phyloP scores from a whole-genome alignment of 2,113 vertebrate genomes.

The Pao palembangensis region DNA sequence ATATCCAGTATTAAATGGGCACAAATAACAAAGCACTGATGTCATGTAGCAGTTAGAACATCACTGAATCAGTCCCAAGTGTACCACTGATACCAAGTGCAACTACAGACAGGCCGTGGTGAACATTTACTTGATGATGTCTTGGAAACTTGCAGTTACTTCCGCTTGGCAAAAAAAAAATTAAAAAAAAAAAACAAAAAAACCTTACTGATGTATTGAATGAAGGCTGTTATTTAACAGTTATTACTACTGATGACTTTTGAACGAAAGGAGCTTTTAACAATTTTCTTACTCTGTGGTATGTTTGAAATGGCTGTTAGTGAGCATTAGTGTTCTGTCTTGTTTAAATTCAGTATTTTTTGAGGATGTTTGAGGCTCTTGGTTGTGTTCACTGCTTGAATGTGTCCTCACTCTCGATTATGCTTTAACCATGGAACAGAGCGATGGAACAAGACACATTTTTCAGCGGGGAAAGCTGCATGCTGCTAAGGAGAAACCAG shows the following conservation, averaged over 20 bases:
- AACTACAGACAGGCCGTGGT: constrained; percentile 20
- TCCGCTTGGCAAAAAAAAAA: constrained; percentile 34
- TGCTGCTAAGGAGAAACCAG: constrained; percentile 19
- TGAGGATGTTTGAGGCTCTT: constrained; percentile 6
- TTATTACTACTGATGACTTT: constrained; percentile 39
- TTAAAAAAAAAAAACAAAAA: constrained; percentile 11
- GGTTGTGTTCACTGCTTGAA: constrained; percentile 45
- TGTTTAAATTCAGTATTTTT: constrained; percentile 29
- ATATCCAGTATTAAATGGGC: constrained; percentile 42
- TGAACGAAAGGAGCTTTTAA: constrained; percentile 25
- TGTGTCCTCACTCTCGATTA: constrained; percentile 63
- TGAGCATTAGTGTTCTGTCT: constrained; percentile 29
- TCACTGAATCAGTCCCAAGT: constrained; percentile 10
- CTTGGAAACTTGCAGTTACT: constrained; percentile 29
- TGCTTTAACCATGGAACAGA: constrained; percentile 61
- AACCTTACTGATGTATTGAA: constrained; percentile 33
- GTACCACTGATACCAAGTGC: constrained; percentile 37
- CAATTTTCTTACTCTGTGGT: constrained; percentile 28
- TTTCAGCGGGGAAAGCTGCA: constrained; percentile 10
- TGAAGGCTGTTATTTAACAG: constrained; percentile 33
- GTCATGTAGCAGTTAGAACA: constrained; percentile 22
- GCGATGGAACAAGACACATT: constrained; percentile 51
- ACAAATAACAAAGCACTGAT: constrained; percentile 24
- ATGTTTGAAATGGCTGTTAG: constrained; percentile 32
- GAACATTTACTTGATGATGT: constrained; percentile 19